Evolutionary conservation across 2,113 vertebrate species (phyloP).

Genomic region (Syngnathus floridae): DNA sequence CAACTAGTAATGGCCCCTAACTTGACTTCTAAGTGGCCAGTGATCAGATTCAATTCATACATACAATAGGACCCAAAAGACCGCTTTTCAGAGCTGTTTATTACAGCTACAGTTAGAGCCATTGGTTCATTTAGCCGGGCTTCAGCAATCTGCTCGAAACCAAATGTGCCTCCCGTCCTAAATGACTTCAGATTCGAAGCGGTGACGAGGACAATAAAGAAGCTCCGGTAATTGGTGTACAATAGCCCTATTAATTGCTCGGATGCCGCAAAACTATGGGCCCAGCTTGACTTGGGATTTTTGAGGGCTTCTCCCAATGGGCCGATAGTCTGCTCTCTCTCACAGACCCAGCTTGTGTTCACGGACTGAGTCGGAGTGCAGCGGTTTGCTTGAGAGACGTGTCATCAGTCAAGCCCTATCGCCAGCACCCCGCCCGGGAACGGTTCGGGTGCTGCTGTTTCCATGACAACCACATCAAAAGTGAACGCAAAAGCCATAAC

Average conservation of each 20-base stretch:
- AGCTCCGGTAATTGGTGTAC: constrained; percentile 25
- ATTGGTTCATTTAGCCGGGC: constrained; percentile 3
- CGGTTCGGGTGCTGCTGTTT: constrained; percentile 12
- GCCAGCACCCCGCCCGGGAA: constrained; percentile 5
- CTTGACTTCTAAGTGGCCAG: too few relatives aligned
- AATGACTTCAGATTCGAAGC: constrained; percentile 34
- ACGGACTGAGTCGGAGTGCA: constrained; percentile 38
- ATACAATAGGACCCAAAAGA: background rate
- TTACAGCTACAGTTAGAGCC: constrained; percentile 11
- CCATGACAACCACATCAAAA: constrained; percentile 45
- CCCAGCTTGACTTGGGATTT: constrained; percentile 21
- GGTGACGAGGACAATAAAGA: constrained; percentile 41
- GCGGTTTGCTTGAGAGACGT: constrained; percentile 45
- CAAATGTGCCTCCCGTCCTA: constrained; percentile 19
- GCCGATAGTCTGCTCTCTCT: constrained; percentile 2
- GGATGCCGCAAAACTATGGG: constrained; percentile 36
- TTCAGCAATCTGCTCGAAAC: constrained; percentile 12
- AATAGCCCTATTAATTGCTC: constrained; percentile 54
- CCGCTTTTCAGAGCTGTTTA: background rate
- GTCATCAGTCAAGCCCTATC: constrained; percentile 34
- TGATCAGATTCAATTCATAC: too few relatives aligned
- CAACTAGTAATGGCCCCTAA: too few relatives aligned
- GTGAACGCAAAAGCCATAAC: constrained; percentile 36
- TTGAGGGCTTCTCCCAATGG: constrained; percentile 14
- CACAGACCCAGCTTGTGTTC: constrained; percentile 21